phyloP scores from a whole-genome alignment of 2,888 invertebrate genomes.

The Volucella zonaria region DNA sequence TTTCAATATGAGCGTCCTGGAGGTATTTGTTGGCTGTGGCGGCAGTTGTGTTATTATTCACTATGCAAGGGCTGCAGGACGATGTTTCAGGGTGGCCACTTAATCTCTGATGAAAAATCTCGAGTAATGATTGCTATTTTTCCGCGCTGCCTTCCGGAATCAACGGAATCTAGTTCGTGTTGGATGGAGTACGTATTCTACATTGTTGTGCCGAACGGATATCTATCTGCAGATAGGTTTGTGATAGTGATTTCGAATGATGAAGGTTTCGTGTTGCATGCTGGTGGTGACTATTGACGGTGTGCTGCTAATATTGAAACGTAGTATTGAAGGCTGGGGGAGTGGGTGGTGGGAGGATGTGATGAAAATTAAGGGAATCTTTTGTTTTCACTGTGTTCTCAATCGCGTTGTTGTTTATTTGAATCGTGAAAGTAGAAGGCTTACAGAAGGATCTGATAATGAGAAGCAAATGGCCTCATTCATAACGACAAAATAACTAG shows the following conservation, averaged over 20 bases:
- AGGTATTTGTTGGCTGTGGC: conserved; percentile 27
- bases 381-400: not conserved
- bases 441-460: too few relatives aligned
- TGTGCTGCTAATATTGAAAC: conserved; percentile 44
- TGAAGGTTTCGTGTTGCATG: conserved; percentile 30
- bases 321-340: conserved; percentile 40
- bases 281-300: not conserved
- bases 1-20: conserved; percentile 64
- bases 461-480: too few relatives aligned
- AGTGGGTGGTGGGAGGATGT: conserved; percentile 14
- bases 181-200: not conserved
- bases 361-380: conserved; percentile 36
- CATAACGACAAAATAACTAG: too few relatives aligned
- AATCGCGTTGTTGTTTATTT: too few relatives aligned
- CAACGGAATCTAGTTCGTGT: conserved; percentile 2
- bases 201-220: not conserved
- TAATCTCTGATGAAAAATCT: conserved; percentile 73
- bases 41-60: conserved; percentile 32
- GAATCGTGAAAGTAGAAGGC: too few relatives aligned
- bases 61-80: not conserved
- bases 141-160: conserved; percentile 59
- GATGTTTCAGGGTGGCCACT: conserved; percentile 40
- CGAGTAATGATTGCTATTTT: conserved; percentile 72
- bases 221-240: not conserved
- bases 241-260: not conserved